These are phyloP conservation scores for Hymenopus coronatus DNA, from an alignment of 2,888 invertebrate species.

Conservation along the genomic window DNA sequence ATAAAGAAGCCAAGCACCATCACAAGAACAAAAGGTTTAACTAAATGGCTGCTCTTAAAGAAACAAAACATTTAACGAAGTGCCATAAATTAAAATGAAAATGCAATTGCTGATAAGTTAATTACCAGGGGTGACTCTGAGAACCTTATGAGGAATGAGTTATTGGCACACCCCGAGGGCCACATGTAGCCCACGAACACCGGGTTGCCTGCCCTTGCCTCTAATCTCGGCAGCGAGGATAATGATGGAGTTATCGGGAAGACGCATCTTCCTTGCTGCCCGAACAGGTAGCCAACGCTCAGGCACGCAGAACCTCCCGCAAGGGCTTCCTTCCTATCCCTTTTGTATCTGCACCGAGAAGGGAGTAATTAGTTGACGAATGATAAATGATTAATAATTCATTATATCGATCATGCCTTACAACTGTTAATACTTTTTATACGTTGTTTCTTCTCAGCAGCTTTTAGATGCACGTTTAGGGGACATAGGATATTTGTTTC, in stretches of 20 bases:
- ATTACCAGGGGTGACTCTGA: not conserved
- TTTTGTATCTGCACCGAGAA: not conserved
- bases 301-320: not conserved
- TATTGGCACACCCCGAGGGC: not conserved
- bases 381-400: constrained; percentile 15
- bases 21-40: not conserved
- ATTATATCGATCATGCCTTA: not conserved
- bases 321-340: not conserved
- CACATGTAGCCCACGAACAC: not conserved
- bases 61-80: not conserved
- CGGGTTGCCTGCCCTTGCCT: not conserved
- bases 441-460: not conserved
- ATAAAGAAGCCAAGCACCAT: not conserved
- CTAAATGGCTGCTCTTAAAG: not conserved
- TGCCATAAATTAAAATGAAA: not conserved
- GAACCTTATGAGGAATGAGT: not conserved
- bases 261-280: not conserved
- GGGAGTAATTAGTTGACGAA: not conserved
- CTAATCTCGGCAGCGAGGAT: not conserved
- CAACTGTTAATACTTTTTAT: not conserved
- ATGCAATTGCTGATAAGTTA: not conserved
- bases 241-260: not conserved
- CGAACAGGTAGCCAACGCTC: not conserved
- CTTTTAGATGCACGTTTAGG: not conserved
- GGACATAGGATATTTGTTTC: not conserved